Percentiles rank a stretch among this genome's conserved stretches.
Conservation (phyloP, 2,113 vertebrate genomes). For the Chionis minor region DNA sequence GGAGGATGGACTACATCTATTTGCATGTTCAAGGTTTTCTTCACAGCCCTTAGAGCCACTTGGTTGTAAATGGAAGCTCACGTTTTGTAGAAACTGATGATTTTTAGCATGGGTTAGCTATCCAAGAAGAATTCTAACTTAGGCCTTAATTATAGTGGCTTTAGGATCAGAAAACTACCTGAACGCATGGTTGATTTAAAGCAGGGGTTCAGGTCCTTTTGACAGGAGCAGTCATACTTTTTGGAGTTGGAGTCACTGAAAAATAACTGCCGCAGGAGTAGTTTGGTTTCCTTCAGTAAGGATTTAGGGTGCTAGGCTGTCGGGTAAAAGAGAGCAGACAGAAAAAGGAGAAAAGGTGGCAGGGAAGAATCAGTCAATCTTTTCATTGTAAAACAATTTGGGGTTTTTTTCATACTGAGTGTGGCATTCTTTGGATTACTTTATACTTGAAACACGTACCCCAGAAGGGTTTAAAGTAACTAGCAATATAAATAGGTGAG, state of each 20-base stretch:
- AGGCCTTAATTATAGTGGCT: not conserved
- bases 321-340: not conserved
- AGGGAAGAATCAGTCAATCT: not conserved
- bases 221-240: not conserved
- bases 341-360: not conserved
- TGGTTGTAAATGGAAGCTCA: not conserved
- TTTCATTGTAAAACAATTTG: not conserved
- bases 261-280: not conserved
- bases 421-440: not conserved
- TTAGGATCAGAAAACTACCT: not conserved
- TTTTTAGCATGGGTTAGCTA: not conserved
- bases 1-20: not conserved
- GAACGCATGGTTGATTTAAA: not conserved
- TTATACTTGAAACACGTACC: not conserved
- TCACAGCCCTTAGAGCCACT: not conserved
- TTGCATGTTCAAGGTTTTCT: not conserved
- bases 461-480: not conserved
- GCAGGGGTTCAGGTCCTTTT: not conserved
- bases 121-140: not conserved
- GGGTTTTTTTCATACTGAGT: not conserved
- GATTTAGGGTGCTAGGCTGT: not conserved
- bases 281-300: not conserved
- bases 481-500: not conserved
- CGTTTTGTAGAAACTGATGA: not conserved
- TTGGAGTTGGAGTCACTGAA: not conserved